phyloP scores from a whole-genome alignment of 1,140 invertebrate genomes.

The Ips nitidus region DNA sequence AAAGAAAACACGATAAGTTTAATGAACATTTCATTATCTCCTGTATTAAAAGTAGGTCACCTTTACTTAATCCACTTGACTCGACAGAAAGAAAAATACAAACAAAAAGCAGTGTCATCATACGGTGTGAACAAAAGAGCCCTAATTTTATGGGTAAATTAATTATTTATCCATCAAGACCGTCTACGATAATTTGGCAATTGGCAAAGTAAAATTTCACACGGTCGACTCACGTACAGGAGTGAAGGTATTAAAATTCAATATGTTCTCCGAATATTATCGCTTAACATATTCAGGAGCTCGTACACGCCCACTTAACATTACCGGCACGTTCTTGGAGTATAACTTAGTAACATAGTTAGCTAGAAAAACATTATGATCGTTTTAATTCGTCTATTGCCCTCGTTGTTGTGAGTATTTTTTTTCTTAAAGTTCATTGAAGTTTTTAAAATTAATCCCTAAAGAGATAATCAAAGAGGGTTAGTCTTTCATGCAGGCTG shows the following conservation, averaged over 20 bases:
- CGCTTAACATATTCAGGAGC: slow-evolving; percentile 34
- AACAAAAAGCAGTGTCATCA: too few relatives aligned
- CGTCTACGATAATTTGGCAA: slow-evolving; percentile 22
- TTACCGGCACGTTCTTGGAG: slow-evolving; percentile 26
- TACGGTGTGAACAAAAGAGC: too few relatives aligned
- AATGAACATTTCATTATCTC: too few relatives aligned
- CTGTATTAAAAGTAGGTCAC: too few relatives aligned
- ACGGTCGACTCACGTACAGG: slow-evolving; percentile 29
- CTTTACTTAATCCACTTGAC: too few relatives aligned
- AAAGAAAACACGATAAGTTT: too few relatives aligned
- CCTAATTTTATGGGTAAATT: slow-evolving; percentile 19
- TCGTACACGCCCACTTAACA: slow-evolving; percentile 24
- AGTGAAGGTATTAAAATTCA: slow-evolving; percentile 34
- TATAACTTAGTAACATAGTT: slow-evolving; percentile 38
- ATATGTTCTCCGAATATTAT: slow-evolving; percentile 36
- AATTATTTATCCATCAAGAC: slow-evolving; percentile 18
- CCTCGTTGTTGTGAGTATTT: not conserved
- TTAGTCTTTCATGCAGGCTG: too few relatives aligned
- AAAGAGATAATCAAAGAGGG: not conserved
- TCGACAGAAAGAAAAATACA: too few relatives aligned
- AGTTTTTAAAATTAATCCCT: too few relatives aligned
- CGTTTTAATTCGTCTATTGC: slow-evolving; percentile 23
- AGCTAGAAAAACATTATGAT: slow-evolving; percentile 33
- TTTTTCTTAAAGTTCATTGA: not conserved
- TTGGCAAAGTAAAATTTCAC: slow-evolving; percentile 32